Percentiles rank a stretch among this genome's conserved stretches.
These are phyloP conservation scores for Potorous gilbertii DNA, from an alignment of 2,797 vertebrate genomes.

Conservation along the genomic window DNA sequence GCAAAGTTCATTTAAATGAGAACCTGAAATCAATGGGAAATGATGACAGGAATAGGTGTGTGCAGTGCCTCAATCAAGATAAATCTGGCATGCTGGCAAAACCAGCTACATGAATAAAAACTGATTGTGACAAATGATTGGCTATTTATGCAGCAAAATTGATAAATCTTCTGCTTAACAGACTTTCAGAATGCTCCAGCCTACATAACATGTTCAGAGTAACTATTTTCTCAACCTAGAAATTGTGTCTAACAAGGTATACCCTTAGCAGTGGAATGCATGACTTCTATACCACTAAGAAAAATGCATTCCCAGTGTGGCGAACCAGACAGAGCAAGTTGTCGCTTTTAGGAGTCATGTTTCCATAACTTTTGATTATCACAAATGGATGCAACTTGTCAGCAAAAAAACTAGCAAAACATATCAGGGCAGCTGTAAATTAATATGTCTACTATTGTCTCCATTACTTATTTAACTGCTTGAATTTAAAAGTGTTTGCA, in stretches of 20 bases:
- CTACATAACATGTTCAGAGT: background rate
- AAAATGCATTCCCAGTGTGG: slow-evolving; percentile 13
- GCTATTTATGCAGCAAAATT: background rate
- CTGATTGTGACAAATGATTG: background rate
- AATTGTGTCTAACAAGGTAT: background rate
- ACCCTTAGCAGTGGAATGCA: background rate
- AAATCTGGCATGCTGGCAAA: background rate
- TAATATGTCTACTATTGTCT: slow-evolving; percentile 7
- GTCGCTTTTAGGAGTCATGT: slow-evolving; percentile 42
- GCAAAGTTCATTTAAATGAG: slow-evolving; percentile 21
- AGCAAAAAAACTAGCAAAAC: background rate
- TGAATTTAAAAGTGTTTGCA: slow-evolving; percentile 47
- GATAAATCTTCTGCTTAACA: slow-evolving; percentile 17
- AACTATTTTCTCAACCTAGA: background rate
- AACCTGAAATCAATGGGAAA: slow-evolving; percentile 31
- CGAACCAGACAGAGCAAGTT: slow-evolving; percentile 17
- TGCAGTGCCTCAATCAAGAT: background rate
- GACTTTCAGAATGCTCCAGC: background rate
- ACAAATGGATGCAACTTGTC: background rate
- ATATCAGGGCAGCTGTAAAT: background rate
- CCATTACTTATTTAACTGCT: background rate
- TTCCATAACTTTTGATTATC: background rate
- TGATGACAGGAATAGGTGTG: background rate
- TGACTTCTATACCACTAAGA: slow-evolving; percentile 18
- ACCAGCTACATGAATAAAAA: background rate